Percentiles rank a stretch among this genome's conserved stretches.
These are phyloP conservation scores for Diacarnus erythraeanus DNA, from an alignment of 37 sponge, comb jelly and placozoan species.

Conservation along the genomic window DNA sequence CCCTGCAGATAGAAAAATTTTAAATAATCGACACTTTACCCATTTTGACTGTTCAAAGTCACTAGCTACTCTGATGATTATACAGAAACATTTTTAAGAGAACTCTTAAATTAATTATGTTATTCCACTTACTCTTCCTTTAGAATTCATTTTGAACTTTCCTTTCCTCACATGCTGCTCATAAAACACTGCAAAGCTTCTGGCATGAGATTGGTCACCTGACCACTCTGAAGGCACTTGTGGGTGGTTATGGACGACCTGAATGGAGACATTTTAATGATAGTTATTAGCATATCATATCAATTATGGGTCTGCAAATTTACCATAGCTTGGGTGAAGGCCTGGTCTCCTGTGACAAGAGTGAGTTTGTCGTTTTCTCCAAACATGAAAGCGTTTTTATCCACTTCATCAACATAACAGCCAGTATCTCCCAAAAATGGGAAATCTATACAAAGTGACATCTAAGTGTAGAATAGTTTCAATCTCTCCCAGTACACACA, in stretches of 20 bases:
- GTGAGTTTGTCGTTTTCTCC: slow-evolving; percentile 21
- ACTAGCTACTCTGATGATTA: background rate
- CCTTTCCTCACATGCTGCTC: slow-evolving; percentile 43
- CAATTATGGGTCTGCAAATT: background rate
- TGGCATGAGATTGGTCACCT: slow-evolving; percentile 21
- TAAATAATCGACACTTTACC: background rate
- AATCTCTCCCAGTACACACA: too few species aligned
- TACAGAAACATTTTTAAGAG: background rate
- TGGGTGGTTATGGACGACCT: slow-evolving; percentile 51
- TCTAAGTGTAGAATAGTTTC: too few species aligned
- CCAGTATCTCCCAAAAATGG: slow-evolving; percentile 27
- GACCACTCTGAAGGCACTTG: slow-evolving; percentile 51
- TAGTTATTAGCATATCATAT: background rate
- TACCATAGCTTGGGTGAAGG: slow-evolving; percentile 62
- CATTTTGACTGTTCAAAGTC: background rate
- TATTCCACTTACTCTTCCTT: slow-evolving; percentile 30
- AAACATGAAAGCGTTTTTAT: slow-evolving; percentile 41
- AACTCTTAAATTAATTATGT: background rate
- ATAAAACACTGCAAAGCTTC: slow-evolving; percentile 54
- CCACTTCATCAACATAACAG: slow-evolving; percentile 43
- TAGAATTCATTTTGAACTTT: slow-evolving; percentile 46
- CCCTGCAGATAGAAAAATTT: slow-evolving; percentile 21
- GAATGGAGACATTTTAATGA: background rate
- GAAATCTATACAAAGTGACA: slow-evolving; percentile 9
- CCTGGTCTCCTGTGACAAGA: slow-evolving; percentile 30